Conservation (phyloP, 2,113 vertebrate genomes). For the Oenanthe melanoleuca region DNA sequence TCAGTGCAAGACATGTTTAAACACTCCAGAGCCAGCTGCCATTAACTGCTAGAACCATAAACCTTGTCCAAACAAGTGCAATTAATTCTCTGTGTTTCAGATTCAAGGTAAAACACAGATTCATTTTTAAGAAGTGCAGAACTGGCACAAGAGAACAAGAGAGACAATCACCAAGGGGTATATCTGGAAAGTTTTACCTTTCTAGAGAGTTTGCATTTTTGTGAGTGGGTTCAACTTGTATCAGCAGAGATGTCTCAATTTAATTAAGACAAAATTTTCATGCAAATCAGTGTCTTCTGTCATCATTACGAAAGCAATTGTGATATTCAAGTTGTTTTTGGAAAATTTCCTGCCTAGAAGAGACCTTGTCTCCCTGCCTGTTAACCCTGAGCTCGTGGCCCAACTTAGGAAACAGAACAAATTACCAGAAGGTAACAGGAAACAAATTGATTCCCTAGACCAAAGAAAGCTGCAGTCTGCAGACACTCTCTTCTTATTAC, state of each 20-base stretch:
- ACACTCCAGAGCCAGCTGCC: background rate
- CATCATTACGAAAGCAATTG: background rate
- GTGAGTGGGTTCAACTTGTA: background rate
- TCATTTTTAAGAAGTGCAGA: background rate
- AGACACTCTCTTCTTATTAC: background rate
- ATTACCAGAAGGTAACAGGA: conserved; percentile 28
- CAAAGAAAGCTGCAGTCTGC: background rate
- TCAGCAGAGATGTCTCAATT: background rate
- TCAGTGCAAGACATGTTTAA: background rate
- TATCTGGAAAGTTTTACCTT: background rate
- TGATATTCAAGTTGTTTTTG: background rate
- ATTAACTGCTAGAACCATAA: background rate
- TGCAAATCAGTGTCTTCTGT: background rate
- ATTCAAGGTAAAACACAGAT: background rate
- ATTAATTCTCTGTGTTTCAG: background rate
- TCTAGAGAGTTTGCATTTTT: background rate
- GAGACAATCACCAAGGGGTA: background rate
- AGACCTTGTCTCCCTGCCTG: background rate
- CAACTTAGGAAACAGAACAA: conserved; percentile 22
- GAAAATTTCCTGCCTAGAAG: background rate
- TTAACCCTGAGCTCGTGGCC: background rate
- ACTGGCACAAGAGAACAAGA: background rate
- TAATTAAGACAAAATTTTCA: background rate
- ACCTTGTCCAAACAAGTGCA: background rate
- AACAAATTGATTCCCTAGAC: conserved; percentile 45